Conservation (phyloP, 2,888 invertebrate species). For the Bibio marci region DNA sequence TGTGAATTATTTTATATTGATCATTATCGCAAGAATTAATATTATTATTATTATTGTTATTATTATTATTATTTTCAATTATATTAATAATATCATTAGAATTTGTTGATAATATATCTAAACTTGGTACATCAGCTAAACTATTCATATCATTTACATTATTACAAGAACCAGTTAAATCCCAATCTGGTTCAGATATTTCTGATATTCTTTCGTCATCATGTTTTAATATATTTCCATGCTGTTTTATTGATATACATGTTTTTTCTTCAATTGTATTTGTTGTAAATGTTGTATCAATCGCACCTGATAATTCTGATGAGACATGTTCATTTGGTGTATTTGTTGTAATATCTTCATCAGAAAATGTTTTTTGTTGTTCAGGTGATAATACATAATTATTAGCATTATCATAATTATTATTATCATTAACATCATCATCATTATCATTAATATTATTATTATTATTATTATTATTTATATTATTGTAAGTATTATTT, state of each 20-base stretch:
- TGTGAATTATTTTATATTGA: slow-evolving; percentile 6
- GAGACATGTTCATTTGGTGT: slow-evolving; percentile 8
- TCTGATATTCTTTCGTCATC: slow-evolving; percentile 14
- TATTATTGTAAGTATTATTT: too few species aligned
- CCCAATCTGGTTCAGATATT: slow-evolving; percentile 14
- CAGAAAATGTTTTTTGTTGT: slow-evolving; percentile 14
- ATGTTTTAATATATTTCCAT: slow-evolving; percentile 2
- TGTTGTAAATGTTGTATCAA: slow-evolving; percentile 12
- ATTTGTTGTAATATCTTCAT: slow-evolving; percentile 9
- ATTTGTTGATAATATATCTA: slow-evolving; percentile 1
- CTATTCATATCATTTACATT: slow-evolving; percentile 9
- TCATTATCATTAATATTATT: too few species aligned
- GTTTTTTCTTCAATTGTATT: slow-evolving; percentile 13
- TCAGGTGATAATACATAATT: slow-evolving; percentile 11
- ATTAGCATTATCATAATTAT: neutral
- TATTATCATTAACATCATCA: neutral
- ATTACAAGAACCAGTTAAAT: slow-evolving; percentile 9
- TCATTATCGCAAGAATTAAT: slow-evolving; percentile 2
- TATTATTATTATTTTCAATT: neutral
- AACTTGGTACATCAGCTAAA: slow-evolving; percentile 11
- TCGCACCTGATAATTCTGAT: slow-evolving; percentile 10
- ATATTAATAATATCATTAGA: neutral
- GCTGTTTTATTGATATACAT: slow-evolving; percentile 10
- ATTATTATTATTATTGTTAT: neutral
- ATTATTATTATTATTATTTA: too few species aligned